phyloP scores from a whole-genome alignment of 2,797 vertebrate genomes.

The Poecile montanus region DNA sequence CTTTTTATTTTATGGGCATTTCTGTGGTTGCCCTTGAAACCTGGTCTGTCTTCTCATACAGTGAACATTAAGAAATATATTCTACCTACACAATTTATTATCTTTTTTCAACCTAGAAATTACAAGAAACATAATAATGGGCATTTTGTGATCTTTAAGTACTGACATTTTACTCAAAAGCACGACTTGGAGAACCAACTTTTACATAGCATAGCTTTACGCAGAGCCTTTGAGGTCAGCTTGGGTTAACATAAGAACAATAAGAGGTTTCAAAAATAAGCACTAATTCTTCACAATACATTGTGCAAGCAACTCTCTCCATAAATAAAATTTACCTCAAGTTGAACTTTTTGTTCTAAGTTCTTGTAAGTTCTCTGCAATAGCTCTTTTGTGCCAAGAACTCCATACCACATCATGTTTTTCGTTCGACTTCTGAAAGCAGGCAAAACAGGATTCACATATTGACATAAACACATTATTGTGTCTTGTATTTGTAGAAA shows the following conservation, averaged over 20 bases:
- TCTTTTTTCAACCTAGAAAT: not conserved
- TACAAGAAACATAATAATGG: not conserved
- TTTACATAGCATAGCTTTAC: not conserved
- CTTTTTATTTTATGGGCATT: not conserved
- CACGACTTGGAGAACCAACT: not conserved
- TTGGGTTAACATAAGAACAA: not conserved
- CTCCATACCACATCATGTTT: conserved; percentile 99
- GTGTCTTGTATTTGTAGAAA: not conserved
- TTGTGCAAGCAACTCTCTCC: not conserved
- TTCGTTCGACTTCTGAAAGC: conserved; percentile 92
- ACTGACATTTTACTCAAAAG: not conserved
- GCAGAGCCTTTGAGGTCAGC: not conserved
- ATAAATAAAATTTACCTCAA: conserved; percentile 84
- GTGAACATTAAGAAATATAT: not conserved
- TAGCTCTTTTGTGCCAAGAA: conserved; percentile 94
- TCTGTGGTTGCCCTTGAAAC: not conserved
- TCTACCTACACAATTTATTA: not conserved
- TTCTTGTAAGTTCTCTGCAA: conserved; percentile 98
- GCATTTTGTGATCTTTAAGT: not conserved
- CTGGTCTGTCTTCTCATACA: not conserved
- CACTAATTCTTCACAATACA: not conserved
- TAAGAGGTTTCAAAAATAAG: not conserved
- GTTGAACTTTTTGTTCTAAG: conserved; percentile 95
- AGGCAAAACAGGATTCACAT: not conserved
- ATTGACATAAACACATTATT: not conserved